Percentiles rank a stretch among this genome's conserved stretches.
phyloP scores from a whole-genome alignment of 2,888 invertebrate genomes.

The Eumacrocentrus americanus region DNA sequence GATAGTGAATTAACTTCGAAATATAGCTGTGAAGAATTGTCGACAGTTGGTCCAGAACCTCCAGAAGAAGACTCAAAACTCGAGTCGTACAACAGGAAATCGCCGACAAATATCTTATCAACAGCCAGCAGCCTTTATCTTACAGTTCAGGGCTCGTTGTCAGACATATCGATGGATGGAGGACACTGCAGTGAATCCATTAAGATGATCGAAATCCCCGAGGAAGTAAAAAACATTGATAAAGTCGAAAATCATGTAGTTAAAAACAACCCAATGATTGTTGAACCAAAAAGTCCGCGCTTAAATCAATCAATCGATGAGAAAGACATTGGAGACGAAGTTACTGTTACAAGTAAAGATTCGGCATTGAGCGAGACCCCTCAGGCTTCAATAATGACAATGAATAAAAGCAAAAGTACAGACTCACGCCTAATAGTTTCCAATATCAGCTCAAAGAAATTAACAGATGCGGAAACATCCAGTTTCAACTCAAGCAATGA shows the following conservation, averaged over 20 bases:
- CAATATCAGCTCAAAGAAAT: background rate
- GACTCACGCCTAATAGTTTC: too few relatives aligned
- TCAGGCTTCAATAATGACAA: background rate
- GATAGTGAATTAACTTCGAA: background rate
- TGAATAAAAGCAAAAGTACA: background rate
- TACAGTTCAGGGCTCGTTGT: constrained; percentile 37
- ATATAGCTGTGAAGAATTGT: background rate
- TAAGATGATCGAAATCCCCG: background rate
- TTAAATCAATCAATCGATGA: background rate
- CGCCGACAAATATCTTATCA: constrained; percentile 32
- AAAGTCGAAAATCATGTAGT: background rate
- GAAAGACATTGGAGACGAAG: background rate
- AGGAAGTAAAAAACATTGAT: background rate
- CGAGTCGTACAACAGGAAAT: constrained; percentile 16
- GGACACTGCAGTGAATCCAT: constrained; percentile 7
- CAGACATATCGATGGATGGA: constrained; percentile 8
- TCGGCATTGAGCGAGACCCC: constrained; percentile 23
- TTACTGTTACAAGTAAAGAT: constrained; percentile 9
- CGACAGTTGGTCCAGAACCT: background rate
- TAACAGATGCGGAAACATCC: background rate
- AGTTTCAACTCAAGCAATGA: background rate
- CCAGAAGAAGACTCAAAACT: background rate
- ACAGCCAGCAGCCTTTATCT: constrained; percentile 41
- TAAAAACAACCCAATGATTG: background rate
- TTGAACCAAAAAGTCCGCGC: too few relatives aligned